These are phyloP conservation scores for Palaemon carinicauda DNA, from an alignment of 1,140 invertebrate species.

Conservation along the genomic window DNA sequence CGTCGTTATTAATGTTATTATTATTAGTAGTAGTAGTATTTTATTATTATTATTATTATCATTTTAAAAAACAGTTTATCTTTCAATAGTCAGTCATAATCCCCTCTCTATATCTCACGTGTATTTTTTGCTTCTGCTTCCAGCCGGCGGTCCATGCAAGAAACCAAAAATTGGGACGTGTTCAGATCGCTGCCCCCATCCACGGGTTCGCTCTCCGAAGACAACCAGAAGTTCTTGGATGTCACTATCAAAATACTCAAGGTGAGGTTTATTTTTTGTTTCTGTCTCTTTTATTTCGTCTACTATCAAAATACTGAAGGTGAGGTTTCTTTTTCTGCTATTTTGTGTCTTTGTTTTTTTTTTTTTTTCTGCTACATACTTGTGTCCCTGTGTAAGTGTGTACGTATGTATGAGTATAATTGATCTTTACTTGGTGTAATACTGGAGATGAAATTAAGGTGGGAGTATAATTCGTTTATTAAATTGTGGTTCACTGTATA, in stretches of 20 bases:
- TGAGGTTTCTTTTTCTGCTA: constrained; percentile 62
- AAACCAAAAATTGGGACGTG: constrained; percentile 96
- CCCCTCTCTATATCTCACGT: too few relatives aligned
- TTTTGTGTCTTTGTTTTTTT: neutral
- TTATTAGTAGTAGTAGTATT: too few relatives aligned
- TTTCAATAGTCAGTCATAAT: too few relatives aligned
- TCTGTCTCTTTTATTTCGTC: too few relatives aligned
- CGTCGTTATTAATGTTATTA: too few relatives aligned
- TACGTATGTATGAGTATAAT: neutral
- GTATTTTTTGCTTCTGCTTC: constrained; percentile 42
- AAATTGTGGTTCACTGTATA: too few relatives aligned
- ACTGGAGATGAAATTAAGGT: too few relatives aligned
- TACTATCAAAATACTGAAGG: constrained; percentile 86
- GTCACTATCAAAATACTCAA: constrained; percentile 86
- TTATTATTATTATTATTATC: too few relatives aligned
- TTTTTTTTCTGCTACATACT: neutral
- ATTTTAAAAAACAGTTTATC: too few relatives aligned
- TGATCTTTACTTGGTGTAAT: too few relatives aligned
- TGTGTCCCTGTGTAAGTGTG: neutral
- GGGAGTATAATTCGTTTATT: too few relatives aligned
- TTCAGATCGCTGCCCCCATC: constrained; percentile 89
- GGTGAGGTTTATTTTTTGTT: constrained; percentile 64
- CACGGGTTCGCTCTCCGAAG: constrained; percentile 86
- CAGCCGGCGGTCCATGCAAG: constrained; percentile 83
- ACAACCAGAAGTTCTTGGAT: constrained; percentile 84